Evolutionary conservation across 2,797 vertebrate species (phyloP).

Genomic region (Pachyuromys duprasi): DNA sequence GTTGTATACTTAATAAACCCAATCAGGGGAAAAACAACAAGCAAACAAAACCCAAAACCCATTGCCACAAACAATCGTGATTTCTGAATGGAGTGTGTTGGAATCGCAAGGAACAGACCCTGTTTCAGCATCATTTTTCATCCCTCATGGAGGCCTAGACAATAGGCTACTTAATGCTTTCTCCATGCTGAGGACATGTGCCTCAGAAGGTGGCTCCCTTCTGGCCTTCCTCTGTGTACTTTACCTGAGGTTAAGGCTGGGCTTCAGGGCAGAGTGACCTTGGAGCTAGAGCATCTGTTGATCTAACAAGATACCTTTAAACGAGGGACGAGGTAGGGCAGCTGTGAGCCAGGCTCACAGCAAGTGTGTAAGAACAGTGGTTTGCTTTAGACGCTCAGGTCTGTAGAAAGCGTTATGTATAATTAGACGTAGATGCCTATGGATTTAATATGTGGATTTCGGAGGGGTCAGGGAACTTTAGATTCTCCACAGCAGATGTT

Average conservation of each 20-base stretch:
- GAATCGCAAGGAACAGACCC: neutral
- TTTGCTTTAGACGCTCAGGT: neutral
- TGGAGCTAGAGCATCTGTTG: neutral
- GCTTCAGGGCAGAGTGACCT: neutral
- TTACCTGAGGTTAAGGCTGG: neutral
- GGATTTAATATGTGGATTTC: neutral
- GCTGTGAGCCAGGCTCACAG: neutral
- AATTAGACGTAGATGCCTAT: neutral
- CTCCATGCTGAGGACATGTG: neutral
- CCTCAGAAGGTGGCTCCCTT: neutral
- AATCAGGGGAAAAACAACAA: neutral
- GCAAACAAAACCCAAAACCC: neutral
- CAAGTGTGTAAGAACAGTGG: neutral
- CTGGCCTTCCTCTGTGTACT: neutral
- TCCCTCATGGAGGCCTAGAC: neutral
- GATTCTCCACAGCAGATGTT: neutral
- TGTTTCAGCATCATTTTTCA: neutral
- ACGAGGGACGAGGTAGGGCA: neutral
- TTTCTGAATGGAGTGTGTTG: neutral
- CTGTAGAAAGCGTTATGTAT: neutral
- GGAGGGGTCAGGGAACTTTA: neutral
- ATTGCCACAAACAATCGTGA: neutral
- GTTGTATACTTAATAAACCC: neutral
- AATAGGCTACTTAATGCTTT: neutral
- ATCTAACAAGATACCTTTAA: neutral